A percentile compares a stretch with the other conserved stretches of the same genome.
Evolutionary conservation across 2,113 vertebrate genomes (phyloP).

Genomic region (Oncorhynchus gorbuscha): DNA sequence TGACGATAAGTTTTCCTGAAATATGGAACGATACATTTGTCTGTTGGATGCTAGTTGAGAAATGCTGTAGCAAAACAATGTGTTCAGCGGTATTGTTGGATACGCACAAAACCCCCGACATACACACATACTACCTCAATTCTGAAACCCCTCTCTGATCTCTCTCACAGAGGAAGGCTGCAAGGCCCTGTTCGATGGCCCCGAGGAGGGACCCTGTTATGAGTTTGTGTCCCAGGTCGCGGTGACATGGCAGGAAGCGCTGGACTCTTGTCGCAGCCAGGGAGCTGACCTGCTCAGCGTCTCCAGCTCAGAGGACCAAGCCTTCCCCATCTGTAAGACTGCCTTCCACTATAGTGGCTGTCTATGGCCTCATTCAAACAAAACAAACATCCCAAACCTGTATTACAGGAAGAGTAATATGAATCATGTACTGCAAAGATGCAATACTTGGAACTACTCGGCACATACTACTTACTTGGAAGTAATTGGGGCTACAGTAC

Average conservation of each 20-base stretch:
- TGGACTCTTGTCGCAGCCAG: slow-evolving; percentile 88
- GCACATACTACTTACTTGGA: no score
- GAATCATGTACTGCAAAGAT: background rate
- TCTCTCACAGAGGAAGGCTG: slow-evolving; percentile 83
- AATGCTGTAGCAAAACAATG: background rate
- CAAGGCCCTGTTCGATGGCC: slow-evolving; percentile 73
- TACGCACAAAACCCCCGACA: background rate
- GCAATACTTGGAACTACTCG: no score
- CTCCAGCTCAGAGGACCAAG: slow-evolving; percentile 68
- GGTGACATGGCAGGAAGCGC: slow-evolving; percentile 90
- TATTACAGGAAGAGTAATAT: background rate
- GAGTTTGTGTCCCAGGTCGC: slow-evolving; percentile 81
- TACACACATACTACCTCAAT: slow-evolving; percentile 6
- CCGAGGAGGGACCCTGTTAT: slow-evolving; percentile 80
- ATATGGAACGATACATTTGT: no score
- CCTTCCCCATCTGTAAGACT: slow-evolving; percentile 55
- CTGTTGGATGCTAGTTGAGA: no score
- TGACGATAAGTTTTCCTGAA: no score
- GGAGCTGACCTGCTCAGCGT: slow-evolving; percentile 89
- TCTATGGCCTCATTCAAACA: background rate
- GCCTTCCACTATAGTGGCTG: background rate
- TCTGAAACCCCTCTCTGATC: background rate
- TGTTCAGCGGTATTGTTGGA: background rate
- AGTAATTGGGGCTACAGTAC: no score
- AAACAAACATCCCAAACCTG: background rate